Base-by-base conservation (phyloP, 2,113 vertebrate species). In the Ramphastos sulfuratus region DNA sequence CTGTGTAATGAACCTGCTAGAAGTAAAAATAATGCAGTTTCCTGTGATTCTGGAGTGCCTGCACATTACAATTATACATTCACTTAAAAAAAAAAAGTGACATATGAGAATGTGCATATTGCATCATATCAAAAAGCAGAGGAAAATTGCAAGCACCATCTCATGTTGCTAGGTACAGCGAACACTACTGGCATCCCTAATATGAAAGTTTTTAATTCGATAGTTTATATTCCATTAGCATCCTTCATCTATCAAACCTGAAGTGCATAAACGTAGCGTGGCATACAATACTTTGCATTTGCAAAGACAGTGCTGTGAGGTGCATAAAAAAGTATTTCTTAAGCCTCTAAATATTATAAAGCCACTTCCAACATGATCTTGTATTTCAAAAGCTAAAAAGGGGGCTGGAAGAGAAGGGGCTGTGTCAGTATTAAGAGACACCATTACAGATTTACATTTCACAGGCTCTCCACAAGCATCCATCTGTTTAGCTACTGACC, bases 181-280 rank as follows among this genome's bases (percentile, higher is more conserved):
- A 89, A 90, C 89, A 72, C 15, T 19, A 42, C 44, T 63, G 55
- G 85, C 89, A 85, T 96, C 37, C 37, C 55, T 95, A 94, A 95
- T 92, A 95, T 44, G 80, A 91, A 86, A 71, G 69, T 92, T 96
- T 97, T 97, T 97, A 97, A 97, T 97, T 92, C 87, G 67, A 96
- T 96, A 93, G 87, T 97, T 98, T 98, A 96, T 96, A 98, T 98
- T 96, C 96, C 90, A 94, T 95, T 93, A 96, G 75, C 73, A 89
- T 96, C 74, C 50, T 92, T 96, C 93, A 88, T 97, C 90, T 82
- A 85, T 92, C 96, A 95, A 94, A 92, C 77, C 91, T 92, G 96
- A 91, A 85, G 92, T 76, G 87, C 96, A 95, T 96, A 95, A 95
- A 97, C 89, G 80, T 87, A 93, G 58, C 90, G 66, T 76, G 82